These are phyloP conservation scores for Helicolenus hilgendorfi DNA, from an alignment of 2,797 vertebrate genomes.

Conservation along the genomic window DNA sequence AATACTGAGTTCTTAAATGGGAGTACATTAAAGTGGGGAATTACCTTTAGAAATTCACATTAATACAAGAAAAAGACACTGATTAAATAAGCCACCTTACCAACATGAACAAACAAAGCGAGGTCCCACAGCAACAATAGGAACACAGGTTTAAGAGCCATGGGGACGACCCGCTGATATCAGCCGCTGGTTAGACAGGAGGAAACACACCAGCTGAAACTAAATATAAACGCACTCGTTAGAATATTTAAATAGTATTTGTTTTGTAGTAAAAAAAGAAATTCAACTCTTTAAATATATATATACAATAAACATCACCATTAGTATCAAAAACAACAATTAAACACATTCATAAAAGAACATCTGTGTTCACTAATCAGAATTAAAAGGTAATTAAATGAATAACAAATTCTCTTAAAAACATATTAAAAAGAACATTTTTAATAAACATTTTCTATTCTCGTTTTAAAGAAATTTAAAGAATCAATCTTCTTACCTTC, in stretches of 20 bases:
- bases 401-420: neutral
- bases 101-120: slow-evolving; percentile 8
- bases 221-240: neutral
- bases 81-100: slow-evolving; percentile 42
- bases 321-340: neutral
- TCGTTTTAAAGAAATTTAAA: neutral
- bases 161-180: slow-evolving; percentile 37
- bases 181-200: neutral
- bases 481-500: slow-evolving; percentile 43
- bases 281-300: neutral
- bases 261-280: neutral
- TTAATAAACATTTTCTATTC: neutral
- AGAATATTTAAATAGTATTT: no score
- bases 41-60: neutral
- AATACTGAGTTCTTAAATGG: neutral
- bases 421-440: neutral
- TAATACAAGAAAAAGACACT: neutral
- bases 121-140: slow-evolving; percentile 52
- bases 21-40: neutral
- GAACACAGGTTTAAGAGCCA: slow-evolving; percentile 53
- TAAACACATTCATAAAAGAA: neutral
- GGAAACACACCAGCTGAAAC: slow-evolving; percentile 33
- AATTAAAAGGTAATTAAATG: neutral
- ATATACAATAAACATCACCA: neutral
- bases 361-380: no score